A percentile compares a stretch with the other conserved stretches of the same genome.
Conservation (phyloP, 2,888 invertebrate genomes). For the Protophormia terraenovae region DNA sequence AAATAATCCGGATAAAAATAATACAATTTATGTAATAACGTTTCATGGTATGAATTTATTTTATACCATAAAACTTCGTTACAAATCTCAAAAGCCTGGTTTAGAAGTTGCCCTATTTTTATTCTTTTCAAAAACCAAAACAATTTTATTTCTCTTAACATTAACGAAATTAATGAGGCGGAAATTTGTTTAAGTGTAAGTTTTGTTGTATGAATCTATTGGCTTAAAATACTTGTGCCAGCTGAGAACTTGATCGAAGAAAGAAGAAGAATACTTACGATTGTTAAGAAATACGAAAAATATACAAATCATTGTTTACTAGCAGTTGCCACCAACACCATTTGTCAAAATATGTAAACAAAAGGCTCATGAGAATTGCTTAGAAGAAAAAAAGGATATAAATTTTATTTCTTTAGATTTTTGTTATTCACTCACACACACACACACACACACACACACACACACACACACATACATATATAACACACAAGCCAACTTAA, state of each 20-base stretch:
- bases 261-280: neutral
- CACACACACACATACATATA: no score
- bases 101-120: neutral
- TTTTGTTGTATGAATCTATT: slow-evolving; percentile 35
- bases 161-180: no score
- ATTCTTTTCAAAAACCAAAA: neutral
- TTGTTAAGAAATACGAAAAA: slow-evolving; percentile 43
- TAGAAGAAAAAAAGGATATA: slow-evolving; percentile 42
- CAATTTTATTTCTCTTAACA: neutral
- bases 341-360: slow-evolving; percentile 69
- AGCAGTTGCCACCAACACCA: slow-evolving; percentile 67
- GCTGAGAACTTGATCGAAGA: slow-evolving; percentile 23
- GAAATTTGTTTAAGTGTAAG: slow-evolving; percentile 20
- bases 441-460: no score
- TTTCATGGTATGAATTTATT: no score
- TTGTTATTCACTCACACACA: slow-evolving; percentile 9
- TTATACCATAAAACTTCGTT: no score
- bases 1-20: no score
- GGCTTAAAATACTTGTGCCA: slow-evolving; percentile 40
- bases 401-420: slow-evolving; percentile 49
- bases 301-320: slow-evolving; percentile 69
- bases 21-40: no score
- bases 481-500: neutral
- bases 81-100: no score
- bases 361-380: slow-evolving; percentile 59